phyloP scores from a whole-genome alignment of 2,888 invertebrate species.

The Galerucella nymphaeae region DNA sequence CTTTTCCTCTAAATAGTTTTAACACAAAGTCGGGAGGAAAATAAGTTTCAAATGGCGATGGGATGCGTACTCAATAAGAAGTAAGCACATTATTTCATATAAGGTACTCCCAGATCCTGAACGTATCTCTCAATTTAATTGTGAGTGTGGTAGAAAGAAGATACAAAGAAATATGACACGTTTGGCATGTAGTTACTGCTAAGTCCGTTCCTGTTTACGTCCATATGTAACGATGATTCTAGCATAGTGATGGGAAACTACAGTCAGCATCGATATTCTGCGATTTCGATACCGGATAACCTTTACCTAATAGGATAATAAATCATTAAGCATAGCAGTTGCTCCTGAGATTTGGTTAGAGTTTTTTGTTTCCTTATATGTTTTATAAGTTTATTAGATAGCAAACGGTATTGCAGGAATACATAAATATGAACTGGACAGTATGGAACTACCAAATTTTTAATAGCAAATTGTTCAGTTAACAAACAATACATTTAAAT shows the following conservation, averaged over 20 bases:
- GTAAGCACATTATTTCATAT: no score
- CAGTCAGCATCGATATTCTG: conserved; percentile 15
- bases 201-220: conserved; percentile 18
- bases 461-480: no score
- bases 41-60: no score
- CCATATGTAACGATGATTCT: conserved; percentile 35
- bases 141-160: no score
- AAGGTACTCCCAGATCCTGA: no score
- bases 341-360: conserved; percentile 38
- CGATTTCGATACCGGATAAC: conserved; percentile 36
- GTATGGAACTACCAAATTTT: no score
- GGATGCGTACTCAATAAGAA: no score
- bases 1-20: no score
- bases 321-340: conserved; percentile 38
- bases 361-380: conserved; percentile 14
- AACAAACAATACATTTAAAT: no score
- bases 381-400: conserved; percentile 9
- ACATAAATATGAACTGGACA: background rate
- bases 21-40: no score
- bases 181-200: background rate
- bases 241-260: conserved; percentile 15
- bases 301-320: conserved; percentile 39
- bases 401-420: conserved; percentile 1
- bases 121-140: no score
- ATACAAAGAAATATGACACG: no score